Evolutionary conservation across 2,797 vertebrate species (phyloP), one percentile per base, ranked within the genome.

Genomic region (Sebastes nivosus): DNA sequence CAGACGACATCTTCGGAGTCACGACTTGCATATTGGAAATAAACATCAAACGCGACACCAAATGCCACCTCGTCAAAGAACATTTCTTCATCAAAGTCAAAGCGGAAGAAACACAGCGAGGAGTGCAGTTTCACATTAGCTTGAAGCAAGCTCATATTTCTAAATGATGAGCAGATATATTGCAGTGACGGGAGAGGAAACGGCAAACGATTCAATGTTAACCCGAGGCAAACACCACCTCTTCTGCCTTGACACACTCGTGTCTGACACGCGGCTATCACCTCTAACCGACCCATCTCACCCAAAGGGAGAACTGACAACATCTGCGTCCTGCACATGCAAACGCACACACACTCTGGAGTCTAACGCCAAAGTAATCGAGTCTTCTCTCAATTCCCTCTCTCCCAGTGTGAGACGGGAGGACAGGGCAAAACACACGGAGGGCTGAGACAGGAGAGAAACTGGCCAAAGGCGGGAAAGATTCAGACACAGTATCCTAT

Each of bases 11-110:
- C 63, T 24, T 68, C 22, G 6, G 38, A 69, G 38, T 74, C 83
- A 80, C 70, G 73, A 46, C 25, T 70, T 73, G 10, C 42, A 67
- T 32, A 57, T 64, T 75, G 64, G 42, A 78, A 75, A 78, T 74
- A 72, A 84, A 80, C 61, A 84, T 73, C 57, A 70, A 63, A 81
- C 1, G 38, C 6, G 57, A 81, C 69, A 74, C 70, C 38, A 75
- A 75, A 75, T 55, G 32, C 63, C 66, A 77, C 69, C 61, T 69
- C 1, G n/a, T 83, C 73, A 61, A 78, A 85, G 67, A 74, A 29
- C 20, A 58, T 46, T 79, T 70, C 42, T 58, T 73, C 25, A 79
- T 75, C 79, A 79, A 42, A 75, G 76, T 67, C 42, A 80, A 66
- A 82, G 54, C 27, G 4, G 67, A 61, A 14, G 30, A 67, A 52